Percentiles rank a stretch among this genome's conserved stretches.
Evolutionary conservation across 2,888 invertebrate species (phyloP).

Genomic region (Nycteola revayana): DNA sequence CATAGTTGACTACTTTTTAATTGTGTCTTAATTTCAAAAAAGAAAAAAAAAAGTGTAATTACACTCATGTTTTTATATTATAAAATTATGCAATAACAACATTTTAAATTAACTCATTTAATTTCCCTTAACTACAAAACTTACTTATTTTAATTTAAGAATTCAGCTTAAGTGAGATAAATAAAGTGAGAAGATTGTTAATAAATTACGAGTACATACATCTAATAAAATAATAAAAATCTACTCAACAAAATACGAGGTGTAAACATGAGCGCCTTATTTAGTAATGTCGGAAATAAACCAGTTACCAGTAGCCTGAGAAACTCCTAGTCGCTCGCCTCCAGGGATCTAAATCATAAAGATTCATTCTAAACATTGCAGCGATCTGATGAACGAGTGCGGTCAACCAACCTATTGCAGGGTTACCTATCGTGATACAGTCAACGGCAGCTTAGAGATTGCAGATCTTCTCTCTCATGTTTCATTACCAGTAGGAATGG

Average conservation of each 20-base stretch:
- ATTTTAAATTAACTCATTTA: no score
- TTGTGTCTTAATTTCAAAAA: no score
- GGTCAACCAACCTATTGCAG: conserved; percentile 37
- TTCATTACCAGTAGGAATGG: conserved; percentile 41
- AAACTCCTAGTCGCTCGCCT: conserved; percentile 55
- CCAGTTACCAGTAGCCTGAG: conserved; percentile 72
- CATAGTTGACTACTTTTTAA: no score
- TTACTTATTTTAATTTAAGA: no score
- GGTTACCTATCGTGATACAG: conserved; percentile 42
- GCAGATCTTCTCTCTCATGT: conserved; percentile 46
- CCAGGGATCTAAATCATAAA: conserved; percentile 68
- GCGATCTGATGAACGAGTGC: conserved; percentile 57
- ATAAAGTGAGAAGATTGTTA: no score
- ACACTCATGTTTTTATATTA: no score
- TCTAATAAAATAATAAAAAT: no score
- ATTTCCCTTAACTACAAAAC: no score
- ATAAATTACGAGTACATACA: no score
- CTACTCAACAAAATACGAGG: conserved; percentile 62
- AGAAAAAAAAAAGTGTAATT: no score
- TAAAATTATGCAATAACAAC: no score
- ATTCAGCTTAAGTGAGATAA: no score
- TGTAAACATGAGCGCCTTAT: conserved; percentile 71
- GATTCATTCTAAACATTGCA: conserved; percentile 66
- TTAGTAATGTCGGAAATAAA: conserved; percentile 68
- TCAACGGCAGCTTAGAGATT: conserved; percentile 41